phyloP scores from a whole-genome alignment of 2,797 vertebrate species.

The Danio kyathit region DNA sequence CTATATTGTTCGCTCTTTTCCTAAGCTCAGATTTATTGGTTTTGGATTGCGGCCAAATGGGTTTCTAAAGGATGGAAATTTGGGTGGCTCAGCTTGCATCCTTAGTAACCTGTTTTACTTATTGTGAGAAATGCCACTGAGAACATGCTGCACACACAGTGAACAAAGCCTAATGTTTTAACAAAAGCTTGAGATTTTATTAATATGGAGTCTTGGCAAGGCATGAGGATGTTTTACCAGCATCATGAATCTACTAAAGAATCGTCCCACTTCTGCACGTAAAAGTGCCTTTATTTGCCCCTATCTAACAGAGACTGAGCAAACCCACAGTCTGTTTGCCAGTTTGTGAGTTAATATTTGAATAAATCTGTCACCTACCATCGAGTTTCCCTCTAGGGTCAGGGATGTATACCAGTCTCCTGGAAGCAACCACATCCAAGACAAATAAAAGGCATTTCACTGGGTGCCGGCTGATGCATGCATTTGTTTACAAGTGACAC shows the following conservation, averaged over 20 bases:
- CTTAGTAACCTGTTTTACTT: conserved; percentile 49
- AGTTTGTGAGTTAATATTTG: conserved; percentile 46
- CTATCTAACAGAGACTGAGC: conserved; percentile 31
- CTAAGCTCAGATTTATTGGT: conserved; percentile 50
- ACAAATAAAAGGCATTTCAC: conserved; percentile 43
- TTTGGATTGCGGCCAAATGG: conserved; percentile 52
- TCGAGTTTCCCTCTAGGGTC: conserved; percentile 30
- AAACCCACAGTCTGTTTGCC: conserved; percentile 26
- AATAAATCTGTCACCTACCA: conserved; percentile 51
- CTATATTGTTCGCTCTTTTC: conserved; percentile 45
- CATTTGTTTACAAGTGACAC: conserved; percentile 49
- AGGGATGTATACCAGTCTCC: conserved; percentile 35
- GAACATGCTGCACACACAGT: conserved; percentile 11
- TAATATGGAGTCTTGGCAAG: background rate
- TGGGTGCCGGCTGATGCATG: conserved; percentile 47
- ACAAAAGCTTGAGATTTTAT: background rate
- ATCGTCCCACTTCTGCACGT: background rate
- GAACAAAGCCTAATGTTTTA: background rate
- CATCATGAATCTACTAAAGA: background rate
- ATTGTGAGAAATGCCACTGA: conserved; percentile 34
- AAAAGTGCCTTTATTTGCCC: conserved; percentile 35
- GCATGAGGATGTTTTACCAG: background rate
- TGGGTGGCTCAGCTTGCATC: conserved; percentile 47
- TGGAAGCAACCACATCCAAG: conserved; percentile 36
- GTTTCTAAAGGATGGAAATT: conserved; percentile 43